Evolutionary conservation across 2,113 vertebrate genomes (phyloP).

Genomic region (Lepus europaeus): DNA sequence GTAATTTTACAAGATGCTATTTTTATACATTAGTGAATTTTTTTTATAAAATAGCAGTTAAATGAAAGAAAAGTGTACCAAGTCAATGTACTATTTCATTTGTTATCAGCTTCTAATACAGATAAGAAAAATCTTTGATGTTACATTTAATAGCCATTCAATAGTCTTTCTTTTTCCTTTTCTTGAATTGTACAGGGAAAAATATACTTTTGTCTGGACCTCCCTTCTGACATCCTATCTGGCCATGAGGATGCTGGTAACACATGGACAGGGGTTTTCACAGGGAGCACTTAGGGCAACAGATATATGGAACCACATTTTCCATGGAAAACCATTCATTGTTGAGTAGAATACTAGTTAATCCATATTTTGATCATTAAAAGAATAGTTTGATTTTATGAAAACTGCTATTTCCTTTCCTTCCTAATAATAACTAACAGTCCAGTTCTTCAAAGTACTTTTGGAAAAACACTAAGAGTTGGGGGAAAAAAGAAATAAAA

Average conservation of each 20-base stretch:
- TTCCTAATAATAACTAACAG: constrained; percentile 1
- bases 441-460: not conserved
- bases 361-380: not conserved
- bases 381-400: constrained; percentile 5
- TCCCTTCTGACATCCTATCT: constrained; percentile 31
- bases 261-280: not conserved
- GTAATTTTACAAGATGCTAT: not conserved
- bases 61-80: constrained; percentile 28
- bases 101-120: constrained; percentile 27
- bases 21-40: not conserved
- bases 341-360: not conserved
- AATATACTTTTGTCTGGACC: not conserved
- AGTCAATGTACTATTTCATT: constrained; percentile 12
- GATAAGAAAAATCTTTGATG: not conserved
- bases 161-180: constrained; percentile 5
- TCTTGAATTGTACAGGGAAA: not conserved
- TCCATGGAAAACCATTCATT: not conserved
- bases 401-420: constrained; percentile 14
- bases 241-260: not conserved
- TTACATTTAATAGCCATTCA: not conserved
- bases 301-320: not conserved
- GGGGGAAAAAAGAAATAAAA: not conserved
- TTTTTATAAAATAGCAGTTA: constrained; percentile 21
- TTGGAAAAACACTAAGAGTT: not conserved
- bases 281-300: not conserved